phyloP scores from a whole-genome alignment of 2,113 vertebrate genomes.

The Podilymbus podiceps region DNA sequence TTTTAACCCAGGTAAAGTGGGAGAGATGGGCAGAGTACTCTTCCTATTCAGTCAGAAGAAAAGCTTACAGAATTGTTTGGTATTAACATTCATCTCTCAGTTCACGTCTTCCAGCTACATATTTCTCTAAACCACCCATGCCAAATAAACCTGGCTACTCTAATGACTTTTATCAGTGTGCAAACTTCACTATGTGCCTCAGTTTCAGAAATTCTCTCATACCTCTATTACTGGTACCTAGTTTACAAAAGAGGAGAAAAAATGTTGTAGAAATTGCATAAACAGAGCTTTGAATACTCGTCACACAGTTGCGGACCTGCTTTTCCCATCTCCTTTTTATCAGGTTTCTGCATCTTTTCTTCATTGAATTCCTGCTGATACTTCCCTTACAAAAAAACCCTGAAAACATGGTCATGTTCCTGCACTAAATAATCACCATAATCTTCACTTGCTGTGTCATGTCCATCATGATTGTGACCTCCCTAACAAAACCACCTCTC shows the following conservation, averaged over 20 bases:
- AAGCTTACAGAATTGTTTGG: neutral
- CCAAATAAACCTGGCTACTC: neutral
- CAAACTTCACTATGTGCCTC: neutral
- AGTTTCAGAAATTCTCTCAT: neutral
- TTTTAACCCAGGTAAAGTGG: neutral
- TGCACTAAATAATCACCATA: neutral
- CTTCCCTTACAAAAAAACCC: neutral
- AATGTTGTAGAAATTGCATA: neutral
- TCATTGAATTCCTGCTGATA: neutral
- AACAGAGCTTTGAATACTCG: neutral
- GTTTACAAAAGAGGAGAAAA: neutral
- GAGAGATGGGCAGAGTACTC: neutral
- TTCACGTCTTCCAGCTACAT: neutral
- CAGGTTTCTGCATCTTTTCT: neutral
- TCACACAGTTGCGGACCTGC: neutral
- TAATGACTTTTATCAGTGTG: neutral
- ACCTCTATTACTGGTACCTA: neutral
- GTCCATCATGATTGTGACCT: rapidly evolving
- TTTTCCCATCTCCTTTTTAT: neutral
- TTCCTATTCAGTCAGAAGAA: neutral
- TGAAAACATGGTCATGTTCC: neutral
- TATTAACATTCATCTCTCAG: neutral
- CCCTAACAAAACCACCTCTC: neutral
- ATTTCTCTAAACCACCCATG: neutral
- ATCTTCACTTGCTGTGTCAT: neutral